Evolutionary conservation across 2,113 vertebrate species (phyloP).

Genomic region (Pituophis catenifer): DNA sequence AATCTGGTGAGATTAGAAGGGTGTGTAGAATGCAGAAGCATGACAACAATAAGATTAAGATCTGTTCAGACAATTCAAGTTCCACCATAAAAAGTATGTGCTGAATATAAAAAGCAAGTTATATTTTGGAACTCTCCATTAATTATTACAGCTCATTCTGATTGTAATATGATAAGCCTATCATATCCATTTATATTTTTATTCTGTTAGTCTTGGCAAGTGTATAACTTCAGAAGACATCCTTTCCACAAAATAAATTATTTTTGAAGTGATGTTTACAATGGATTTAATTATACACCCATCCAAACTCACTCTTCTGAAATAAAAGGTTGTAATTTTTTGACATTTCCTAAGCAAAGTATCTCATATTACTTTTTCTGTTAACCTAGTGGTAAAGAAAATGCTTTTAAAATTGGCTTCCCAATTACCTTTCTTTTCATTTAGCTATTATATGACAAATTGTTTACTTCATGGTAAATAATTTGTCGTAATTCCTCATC

Average conservation of each 20-base stretch:
- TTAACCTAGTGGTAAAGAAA: slow-evolving; percentile 7
- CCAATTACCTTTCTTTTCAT: slow-evolving; percentile 5
- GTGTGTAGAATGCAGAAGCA: background rate
- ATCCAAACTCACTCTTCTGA: slow-evolving; percentile 28
- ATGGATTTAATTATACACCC: slow-evolving; percentile 56
- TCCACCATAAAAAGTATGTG: background rate
- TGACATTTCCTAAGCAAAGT: slow-evolving; percentile 37
- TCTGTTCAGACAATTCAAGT: background rate
- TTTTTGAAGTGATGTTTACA: slow-evolving; percentile 40
- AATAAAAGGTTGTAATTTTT: slow-evolving; percentile 42
- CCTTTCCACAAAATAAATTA: slow-evolving; percentile 54
- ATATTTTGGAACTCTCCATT: slow-evolving; percentile 33
- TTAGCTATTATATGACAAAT: slow-evolving; percentile 41
- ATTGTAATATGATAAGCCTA: slow-evolving; percentile 31
- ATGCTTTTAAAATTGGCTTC: slow-evolving; percentile 35
- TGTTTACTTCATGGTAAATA: background rate
- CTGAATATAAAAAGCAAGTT: background rate
- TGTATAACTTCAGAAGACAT: slow-evolving; percentile 29
- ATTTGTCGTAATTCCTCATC: background rate
- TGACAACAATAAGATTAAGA: slow-evolving; percentile 10
- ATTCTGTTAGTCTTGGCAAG: slow-evolving; percentile 47
- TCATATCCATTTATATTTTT: slow-evolving; percentile 38
- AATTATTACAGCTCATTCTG: slow-evolving; percentile 1
- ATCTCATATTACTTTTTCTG: slow-evolving; percentile 30
- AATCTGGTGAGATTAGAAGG: background rate